Evolutionary conservation across 2,888 invertebrate species (phyloP).

Genomic region (Capitulum mitella): DNA sequence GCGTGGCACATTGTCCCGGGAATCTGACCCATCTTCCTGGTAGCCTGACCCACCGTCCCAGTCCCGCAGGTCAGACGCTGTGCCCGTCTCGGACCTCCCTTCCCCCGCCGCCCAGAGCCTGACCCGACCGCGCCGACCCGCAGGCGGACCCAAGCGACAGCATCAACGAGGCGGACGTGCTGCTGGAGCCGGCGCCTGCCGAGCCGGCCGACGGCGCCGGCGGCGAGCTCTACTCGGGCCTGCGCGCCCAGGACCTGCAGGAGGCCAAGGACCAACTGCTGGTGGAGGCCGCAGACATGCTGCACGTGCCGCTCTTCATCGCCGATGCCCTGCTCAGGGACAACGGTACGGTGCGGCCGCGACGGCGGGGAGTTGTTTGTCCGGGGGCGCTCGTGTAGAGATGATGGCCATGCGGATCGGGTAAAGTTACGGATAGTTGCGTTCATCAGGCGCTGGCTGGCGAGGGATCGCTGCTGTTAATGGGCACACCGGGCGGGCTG

Average conservation of each 20-base stretch:
- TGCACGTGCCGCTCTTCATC: constrained; percentile 60
- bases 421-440: no score
- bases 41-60: no score
- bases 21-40: no score
- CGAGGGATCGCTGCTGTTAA: no score
- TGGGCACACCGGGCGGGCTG: no score
- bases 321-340: constrained; percentile 60
- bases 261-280: constrained; percentile 62
- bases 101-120: neutral
- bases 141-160: constrained; percentile 41
- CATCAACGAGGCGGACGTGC: constrained; percentile 48
- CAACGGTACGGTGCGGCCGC: constrained; percentile 56
- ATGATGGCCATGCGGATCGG: no score
- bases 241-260: constrained; percentile 59
- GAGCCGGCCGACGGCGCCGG: constrained; percentile 38
- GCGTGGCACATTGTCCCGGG: no score
- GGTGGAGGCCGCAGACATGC: constrained; percentile 63
- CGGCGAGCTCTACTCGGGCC: constrained; percentile 53
- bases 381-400: no score
- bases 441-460: no score
- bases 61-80: no score
- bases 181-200: constrained; percentile 38
- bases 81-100: no score
- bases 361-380: no score
- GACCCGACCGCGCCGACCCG: neutral